Conservation (phyloP, 1,140 invertebrate genomes). For the Drusus annulatus region DNA sequence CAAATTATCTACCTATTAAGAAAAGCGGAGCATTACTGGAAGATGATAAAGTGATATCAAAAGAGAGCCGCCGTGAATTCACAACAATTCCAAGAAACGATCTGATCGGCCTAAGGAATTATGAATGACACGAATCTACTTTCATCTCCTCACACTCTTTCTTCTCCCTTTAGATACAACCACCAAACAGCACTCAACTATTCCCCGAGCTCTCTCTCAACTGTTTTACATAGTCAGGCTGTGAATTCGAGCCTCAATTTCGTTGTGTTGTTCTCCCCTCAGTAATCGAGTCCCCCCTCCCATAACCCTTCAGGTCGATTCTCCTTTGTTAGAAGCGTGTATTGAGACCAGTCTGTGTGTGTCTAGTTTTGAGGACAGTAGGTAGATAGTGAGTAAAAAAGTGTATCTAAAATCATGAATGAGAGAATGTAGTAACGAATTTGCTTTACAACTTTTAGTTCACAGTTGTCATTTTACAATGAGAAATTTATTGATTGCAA, state of each 20-base stretch:
- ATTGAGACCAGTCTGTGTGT: not conserved
- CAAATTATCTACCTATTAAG: not conserved
- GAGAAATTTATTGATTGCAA: too few species aligned
- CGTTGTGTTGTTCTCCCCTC: conserved; percentile 13
- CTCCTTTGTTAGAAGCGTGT: conserved; percentile 1
- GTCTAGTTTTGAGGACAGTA: not conserved
- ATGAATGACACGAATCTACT: conserved; percentile 14
- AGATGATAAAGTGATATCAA: not conserved
- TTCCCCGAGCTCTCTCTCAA: too few species aligned
- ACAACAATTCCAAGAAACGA: not conserved
- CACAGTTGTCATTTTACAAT: too few species aligned
- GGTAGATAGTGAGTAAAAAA: too few species aligned
- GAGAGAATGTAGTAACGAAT: too few species aligned
- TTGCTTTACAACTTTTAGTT: too few species aligned
- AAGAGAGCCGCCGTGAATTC: not conserved
- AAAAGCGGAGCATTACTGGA: not conserved
- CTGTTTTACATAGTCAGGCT: too few species aligned
- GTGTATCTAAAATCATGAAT: too few species aligned
- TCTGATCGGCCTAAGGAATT: not conserved
- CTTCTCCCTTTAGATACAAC: not conserved
- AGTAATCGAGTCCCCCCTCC: conserved; percentile 19
- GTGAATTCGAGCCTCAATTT: not conserved
- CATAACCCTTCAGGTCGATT: conserved; percentile 20
- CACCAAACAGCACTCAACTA: not conserved
- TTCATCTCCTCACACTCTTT: not conserved